Conservation (phyloP, 2,888 invertebrate genomes). For the Stratiomys singularior region DNA sequence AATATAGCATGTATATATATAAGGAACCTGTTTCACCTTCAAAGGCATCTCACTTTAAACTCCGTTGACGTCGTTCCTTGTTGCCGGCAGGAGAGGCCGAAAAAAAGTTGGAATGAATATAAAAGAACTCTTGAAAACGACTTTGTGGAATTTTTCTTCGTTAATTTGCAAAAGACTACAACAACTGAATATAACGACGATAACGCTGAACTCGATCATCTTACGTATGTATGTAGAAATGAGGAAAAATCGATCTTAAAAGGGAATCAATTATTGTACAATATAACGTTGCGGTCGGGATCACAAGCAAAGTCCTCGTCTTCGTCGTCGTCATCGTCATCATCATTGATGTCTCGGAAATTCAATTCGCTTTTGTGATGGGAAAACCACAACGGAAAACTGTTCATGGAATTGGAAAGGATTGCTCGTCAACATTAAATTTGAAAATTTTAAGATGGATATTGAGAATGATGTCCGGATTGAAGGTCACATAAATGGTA, state of each 20-base stretch:
- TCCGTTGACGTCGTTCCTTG: background rate
- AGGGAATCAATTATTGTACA: constrained; percentile 1
- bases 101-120: constrained; percentile 4
- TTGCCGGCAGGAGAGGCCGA: too few relatives aligned
- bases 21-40: constrained; percentile 46
- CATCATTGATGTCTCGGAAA: too few relatives aligned
- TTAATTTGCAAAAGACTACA: constrained; percentile 39
- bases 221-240: background rate
- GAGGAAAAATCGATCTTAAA: constrained; percentile 35
- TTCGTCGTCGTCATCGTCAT: too few relatives aligned
- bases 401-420: too few relatives aligned
- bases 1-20: background rate
- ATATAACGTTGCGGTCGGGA: constrained; percentile 3
- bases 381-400: too few relatives aligned
- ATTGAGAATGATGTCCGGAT: too few relatives aligned
- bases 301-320: background rate
- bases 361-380: too few relatives aligned
- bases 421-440: too few relatives aligned
- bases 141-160: constrained; percentile 42
- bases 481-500: too few relatives aligned
- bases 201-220: background rate
- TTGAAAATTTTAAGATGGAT: too few relatives aligned
- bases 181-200: background rate
- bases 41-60: constrained; percentile 31
- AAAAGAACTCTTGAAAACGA: constrained; percentile 16